These are phyloP conservation scores for Eremophila alpestris DNA, from an alignment of 2,797 vertebrate genomes.

Conservation along the genomic window DNA sequence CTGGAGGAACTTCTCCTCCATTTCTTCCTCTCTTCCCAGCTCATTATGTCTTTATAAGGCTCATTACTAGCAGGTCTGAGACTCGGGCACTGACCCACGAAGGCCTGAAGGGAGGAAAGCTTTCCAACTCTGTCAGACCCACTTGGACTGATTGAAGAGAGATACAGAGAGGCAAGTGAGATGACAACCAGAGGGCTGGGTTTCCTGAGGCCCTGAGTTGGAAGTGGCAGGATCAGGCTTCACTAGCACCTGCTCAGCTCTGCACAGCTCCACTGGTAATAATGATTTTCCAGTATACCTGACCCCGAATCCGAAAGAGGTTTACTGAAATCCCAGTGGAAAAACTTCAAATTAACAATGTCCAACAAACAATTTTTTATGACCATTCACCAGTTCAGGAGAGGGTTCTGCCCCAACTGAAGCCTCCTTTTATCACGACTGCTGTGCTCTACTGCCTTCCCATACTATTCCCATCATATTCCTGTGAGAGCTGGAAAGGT, in stretches of 20 bases:
- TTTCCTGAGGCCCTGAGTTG: neutral
- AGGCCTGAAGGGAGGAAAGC: conserved; percentile 19
- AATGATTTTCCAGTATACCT: neutral
- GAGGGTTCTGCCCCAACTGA: neutral
- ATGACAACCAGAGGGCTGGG: neutral
- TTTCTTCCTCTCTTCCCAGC: conserved; percentile 7
- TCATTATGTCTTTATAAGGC: conserved; percentile 48
- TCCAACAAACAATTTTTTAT: neutral
- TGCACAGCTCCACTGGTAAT: neutral
- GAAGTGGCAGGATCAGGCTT: neutral
- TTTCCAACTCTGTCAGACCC: neutral
- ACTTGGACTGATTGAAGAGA: neutral
- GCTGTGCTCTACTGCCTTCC: neutral
- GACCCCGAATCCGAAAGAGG: neutral
- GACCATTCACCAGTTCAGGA: neutral
- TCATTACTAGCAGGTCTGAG: conserved; percentile 32
- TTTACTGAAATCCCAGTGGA: neutral
- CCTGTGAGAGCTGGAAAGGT: neutral
- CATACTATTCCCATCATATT: too few species aligned
- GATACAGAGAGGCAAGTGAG: neutral
- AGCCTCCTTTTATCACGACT: neutral
- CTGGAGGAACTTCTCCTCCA: neutral
- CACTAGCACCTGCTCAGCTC: neutral
- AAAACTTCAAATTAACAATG: fast-evolving
- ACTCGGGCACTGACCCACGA: neutral